Conservation (phyloP, 2,113 vertebrate species). For the Reinhardtius hippoglossoides region DNA sequence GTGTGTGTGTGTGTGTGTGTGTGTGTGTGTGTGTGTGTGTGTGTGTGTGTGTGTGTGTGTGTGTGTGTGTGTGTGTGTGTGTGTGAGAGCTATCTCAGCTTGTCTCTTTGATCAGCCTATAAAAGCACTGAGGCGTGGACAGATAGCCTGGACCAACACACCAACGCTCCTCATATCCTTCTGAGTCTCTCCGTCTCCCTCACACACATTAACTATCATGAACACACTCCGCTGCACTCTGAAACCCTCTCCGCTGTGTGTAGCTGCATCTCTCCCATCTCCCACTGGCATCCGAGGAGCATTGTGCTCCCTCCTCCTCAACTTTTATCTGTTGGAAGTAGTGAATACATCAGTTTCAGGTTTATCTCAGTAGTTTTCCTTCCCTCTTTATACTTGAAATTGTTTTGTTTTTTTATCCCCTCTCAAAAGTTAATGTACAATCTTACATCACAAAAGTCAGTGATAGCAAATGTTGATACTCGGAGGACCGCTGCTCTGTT, state of each 20-base stretch:
- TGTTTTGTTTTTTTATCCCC: neutral
- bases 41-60: neutral
- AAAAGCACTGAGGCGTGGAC: conserved; percentile 71
- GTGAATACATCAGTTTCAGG: conserved; percentile 49
- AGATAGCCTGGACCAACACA: conserved; percentile 69
- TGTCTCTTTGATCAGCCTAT: conserved; percentile 79
- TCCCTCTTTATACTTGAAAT: conserved; percentile 38
- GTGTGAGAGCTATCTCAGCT: conserved; percentile 53
- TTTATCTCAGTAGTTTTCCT: conserved; percentile 32
- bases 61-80: conserved; percentile 1
- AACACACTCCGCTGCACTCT: conserved; percentile 54
- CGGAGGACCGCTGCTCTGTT: conserved; percentile 34
- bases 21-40: neutral
- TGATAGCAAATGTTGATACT: conserved; percentile 53
- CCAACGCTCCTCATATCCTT: conserved; percentile 51
- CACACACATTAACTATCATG: conserved; percentile 61
- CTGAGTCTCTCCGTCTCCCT: conserved; percentile 35
- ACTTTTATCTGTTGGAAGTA: conserved; percentile 53
- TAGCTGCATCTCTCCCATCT: conserved; percentile 59
- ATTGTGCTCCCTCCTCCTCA: conserved; percentile 53
- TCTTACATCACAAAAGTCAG: conserved; percentile 49
- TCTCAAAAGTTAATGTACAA: conserved; percentile 50
- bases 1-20: neutral
- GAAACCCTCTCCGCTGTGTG: conserved; percentile 34
- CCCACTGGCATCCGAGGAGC: conserved; percentile 49